Evolutionary conservation across 2,113 vertebrate genomes (phyloP), one percentile per base, ranked within the genome.

Genomic region (Zapus hudsonius): DNA sequence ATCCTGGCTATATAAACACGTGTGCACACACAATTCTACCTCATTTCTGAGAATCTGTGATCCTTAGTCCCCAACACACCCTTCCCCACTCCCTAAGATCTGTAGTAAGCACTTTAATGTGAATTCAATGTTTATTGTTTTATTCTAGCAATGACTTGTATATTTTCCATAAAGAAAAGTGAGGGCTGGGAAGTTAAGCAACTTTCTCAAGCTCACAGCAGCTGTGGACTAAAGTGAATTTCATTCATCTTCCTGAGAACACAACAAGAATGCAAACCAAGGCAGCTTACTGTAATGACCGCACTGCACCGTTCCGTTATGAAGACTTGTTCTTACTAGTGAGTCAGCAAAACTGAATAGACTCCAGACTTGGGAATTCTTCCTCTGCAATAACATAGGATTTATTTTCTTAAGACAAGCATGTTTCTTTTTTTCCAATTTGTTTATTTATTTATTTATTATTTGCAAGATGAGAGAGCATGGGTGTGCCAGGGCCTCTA

Each of bases 111-210:
- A n/a, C 20, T 42, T 84, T 72, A 91, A 84, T 8, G 57, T 36
- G 57, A 61, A 79, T 64, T 27, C 81, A 76, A 29, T 3, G 0
- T 11, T 78, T 76, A 63, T 47, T 92, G 38, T 29, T 87, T 33
- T 92, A 11, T 47, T 91, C 94, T 93, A 66, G 36, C 25, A 84
- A 87, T 82, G 27, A 93, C 55, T 38, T 20, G 20, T 16, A 25
- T 74, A 11, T 93, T 90, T 76, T 90, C 85, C n/a, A 47, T 64
- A 75, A 86, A 63, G 3, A 90, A 42, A 23, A 76, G 11, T 40
- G 80, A 84, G 38, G 44, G 17, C 42, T 74, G 8, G 75, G 70
- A 82, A 33, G 5, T 90, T 85, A 75, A 81, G 25, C 75, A 64
- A 70, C 19, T 93, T 82, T 91, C 74, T 84, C 69, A 76, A 92